Conservation (phyloP, 2,113 vertebrate genomes). For the Meleagris gallopavo region DNA sequence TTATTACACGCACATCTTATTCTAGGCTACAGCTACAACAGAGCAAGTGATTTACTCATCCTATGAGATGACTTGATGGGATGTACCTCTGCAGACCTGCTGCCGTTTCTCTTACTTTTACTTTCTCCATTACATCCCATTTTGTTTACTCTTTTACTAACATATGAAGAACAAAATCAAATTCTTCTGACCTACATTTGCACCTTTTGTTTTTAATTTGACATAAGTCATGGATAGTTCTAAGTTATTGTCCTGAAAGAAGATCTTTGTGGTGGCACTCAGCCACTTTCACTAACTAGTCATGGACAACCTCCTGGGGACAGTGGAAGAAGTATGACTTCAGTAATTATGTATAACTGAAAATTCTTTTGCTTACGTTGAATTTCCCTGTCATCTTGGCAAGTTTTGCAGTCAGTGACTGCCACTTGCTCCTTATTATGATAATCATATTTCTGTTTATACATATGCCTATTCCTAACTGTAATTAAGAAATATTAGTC, state of each 20-base stretch:
- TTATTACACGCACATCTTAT: neutral
- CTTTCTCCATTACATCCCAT: neutral
- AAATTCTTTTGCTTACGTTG: neutral
- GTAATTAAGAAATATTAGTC: neutral
- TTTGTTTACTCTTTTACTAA: neutral
- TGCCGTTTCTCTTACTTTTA: neutral
- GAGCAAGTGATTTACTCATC: neutral
- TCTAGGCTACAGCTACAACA: neutral
- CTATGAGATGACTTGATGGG: neutral
- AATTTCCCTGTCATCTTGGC: neutral
- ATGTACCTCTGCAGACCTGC: neutral
- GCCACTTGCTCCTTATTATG: neutral
- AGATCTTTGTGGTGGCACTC: neutral
- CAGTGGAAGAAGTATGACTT: neutral
- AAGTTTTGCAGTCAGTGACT: neutral
- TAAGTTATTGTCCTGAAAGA: neutral
- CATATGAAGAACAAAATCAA: neutral
- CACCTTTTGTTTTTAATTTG: neutral
- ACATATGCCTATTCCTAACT: neutral
- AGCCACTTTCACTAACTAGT: neutral
- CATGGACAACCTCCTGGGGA: neutral
- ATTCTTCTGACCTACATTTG: neutral
- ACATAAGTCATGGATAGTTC: neutral
- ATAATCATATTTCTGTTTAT: neutral
- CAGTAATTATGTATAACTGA: neutral